Percentiles rank a stretch among this genome's conserved stretches.
These are phyloP conservation scores for Melanotaenia boesemani DNA, from an alignment of 2,797 vertebrate genomes.

Conservation along the genomic window DNA sequence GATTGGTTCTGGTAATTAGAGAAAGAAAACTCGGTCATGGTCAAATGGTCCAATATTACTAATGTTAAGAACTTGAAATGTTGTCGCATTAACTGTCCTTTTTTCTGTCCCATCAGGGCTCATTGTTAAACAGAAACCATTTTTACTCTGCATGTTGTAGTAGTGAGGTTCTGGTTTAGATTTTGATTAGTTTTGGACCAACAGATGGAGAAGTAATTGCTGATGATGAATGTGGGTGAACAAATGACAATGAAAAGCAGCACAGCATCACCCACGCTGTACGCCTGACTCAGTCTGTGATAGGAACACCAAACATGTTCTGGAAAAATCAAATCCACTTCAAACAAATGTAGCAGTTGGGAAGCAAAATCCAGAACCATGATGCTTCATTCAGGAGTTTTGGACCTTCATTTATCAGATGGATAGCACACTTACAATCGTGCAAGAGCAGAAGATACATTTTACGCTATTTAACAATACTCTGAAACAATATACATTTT, in stretches of 20 bases:
- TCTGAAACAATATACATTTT: too few species aligned
- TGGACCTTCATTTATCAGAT: too few species aligned
- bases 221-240: constrained; percentile 18
- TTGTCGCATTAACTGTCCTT: too few species aligned
- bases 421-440: too few species aligned
- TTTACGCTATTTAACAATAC: too few species aligned
- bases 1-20: too few species aligned
- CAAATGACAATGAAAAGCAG: constrained; percentile 23
- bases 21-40: too few species aligned
- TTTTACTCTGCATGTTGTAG: constrained; percentile 11
- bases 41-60: too few species aligned
- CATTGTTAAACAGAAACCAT: neutral
- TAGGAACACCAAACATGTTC: neutral
- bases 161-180: constrained; percentile 7
- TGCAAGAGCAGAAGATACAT: too few species aligned
- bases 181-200: constrained; percentile 6
- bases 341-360: neutral
- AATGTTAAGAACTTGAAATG: too few species aligned
- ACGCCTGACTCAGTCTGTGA: constrained; percentile 17
- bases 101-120: too few species aligned
- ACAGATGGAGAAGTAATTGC: neutral
- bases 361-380: neutral
- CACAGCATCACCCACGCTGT: constrained; percentile 13
- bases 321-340: neutral
- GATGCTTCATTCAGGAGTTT: neutral